Conservation (phyloP, 2,113 vertebrate genomes). For the Hippoglossus stenolepis region DNA sequence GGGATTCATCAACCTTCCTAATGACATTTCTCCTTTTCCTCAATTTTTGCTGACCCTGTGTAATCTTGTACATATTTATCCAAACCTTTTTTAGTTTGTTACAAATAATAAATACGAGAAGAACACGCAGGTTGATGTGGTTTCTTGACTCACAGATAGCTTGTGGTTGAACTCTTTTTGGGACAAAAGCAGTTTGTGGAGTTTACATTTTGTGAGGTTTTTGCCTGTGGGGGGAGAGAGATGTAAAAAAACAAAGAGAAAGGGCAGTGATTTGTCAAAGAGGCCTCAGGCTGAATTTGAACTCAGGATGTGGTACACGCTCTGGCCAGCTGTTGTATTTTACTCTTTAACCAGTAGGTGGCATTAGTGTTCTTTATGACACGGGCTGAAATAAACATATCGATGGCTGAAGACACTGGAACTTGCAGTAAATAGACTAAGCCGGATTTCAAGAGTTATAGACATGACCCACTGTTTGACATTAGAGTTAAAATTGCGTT, state of each 20-base stretch:
- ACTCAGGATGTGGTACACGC: too few species aligned
- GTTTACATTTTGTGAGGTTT: background rate
- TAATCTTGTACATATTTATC: constrained; percentile 62
- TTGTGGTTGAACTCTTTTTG: background rate
- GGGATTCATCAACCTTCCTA: background rate
- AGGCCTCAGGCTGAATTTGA: background rate
- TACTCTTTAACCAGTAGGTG: constrained; percentile 71
- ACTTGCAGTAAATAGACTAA: background rate
- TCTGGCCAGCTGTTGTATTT: background rate
- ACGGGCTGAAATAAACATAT: background rate
- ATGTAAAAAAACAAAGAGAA: background rate
- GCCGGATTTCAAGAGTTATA: background rate
- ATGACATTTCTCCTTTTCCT: background rate
- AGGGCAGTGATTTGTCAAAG: background rate
- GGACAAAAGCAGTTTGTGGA: background rate
- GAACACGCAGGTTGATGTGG: background rate
- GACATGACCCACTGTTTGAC: background rate
- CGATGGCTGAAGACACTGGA: background rate
- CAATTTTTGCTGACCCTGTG: background rate
- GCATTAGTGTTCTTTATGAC: constrained; percentile 70
- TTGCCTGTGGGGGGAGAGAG: background rate
- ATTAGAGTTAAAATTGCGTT: background rate
- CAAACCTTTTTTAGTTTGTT: constrained; percentile 26
- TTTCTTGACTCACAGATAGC: background rate
- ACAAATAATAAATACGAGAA: constrained; percentile 54